These are phyloP conservation scores for Pleuronectes platessa DNA, from an alignment of 2,113 vertebrate species.

Conservation along the genomic window DNA sequence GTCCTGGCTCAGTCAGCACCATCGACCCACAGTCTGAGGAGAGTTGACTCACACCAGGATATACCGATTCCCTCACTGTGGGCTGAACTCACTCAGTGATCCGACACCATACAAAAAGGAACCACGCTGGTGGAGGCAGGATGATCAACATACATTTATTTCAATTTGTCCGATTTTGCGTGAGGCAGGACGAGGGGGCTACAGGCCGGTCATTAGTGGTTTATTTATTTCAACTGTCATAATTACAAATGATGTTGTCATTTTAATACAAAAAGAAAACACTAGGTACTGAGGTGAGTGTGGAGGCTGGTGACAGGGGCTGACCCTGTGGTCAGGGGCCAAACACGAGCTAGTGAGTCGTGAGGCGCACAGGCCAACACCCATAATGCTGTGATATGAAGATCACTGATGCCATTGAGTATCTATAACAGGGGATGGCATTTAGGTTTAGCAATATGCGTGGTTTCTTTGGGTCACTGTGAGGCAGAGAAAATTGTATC, in stretches of 20 bases:
- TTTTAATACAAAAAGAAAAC: background rate
- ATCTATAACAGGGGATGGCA: background rate
- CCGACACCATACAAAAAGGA: constrained; percentile 43
- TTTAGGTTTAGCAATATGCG: background rate
- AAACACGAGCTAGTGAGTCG: background rate
- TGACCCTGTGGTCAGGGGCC: background rate
- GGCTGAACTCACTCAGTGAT: constrained; percentile 59
- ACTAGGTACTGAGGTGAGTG: background rate
- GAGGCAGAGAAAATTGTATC: background rate
- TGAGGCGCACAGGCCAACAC: background rate
- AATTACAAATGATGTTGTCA: background rate
- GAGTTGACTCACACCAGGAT: constrained; percentile 79
- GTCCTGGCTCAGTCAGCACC: constrained; percentile 81
- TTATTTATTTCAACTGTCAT: constrained; percentile 4
- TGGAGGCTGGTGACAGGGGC: background rate
- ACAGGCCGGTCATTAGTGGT: background rate
- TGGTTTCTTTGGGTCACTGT: background rate
- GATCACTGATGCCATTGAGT: background rate
- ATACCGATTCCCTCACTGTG: constrained; percentile 70
- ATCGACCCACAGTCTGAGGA: constrained; percentile 77
- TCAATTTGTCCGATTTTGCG: constrained; percentile 15
- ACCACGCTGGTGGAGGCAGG: constrained; percentile 27
- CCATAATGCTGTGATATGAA: background rate
- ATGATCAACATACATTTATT: constrained; percentile 37
- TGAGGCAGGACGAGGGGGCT: background rate